Conservation (phyloP, 2,888 invertebrate species). For the Steinernema scapterisci region DNA sequence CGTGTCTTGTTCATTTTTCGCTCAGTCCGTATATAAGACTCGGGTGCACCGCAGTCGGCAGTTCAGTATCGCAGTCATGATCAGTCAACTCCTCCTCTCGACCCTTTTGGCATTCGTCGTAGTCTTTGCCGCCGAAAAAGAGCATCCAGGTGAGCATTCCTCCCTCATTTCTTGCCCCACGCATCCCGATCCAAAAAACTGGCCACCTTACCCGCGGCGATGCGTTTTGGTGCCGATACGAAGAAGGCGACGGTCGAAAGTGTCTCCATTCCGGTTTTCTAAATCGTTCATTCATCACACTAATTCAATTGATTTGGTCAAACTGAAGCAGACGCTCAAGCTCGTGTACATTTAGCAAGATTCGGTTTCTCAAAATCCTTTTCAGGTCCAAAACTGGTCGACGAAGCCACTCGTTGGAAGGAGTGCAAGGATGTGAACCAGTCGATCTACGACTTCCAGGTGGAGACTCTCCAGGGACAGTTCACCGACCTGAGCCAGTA, state of each 20-base stretch:
- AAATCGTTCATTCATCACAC: too few species aligned
- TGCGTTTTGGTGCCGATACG: too few species aligned
- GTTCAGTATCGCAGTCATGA: slow-evolving; percentile 30
- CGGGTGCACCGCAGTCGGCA: slow-evolving; percentile 30
- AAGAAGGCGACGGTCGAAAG: too few species aligned
- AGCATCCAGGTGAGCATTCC: slow-evolving; percentile 1
- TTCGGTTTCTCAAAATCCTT: slow-evolving; percentile 12
- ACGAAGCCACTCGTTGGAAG: slow-evolving; percentile 65
- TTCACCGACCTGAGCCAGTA: slow-evolving; percentile 65
- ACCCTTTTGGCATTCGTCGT: slow-evolving; percentile 26
- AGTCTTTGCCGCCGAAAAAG: slow-evolving; percentile 21
- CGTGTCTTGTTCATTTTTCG: slow-evolving; percentile 18
- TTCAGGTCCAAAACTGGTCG: slow-evolving; percentile 62
- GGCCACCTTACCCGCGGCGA: too few species aligned
- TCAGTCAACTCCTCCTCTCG: slow-evolving; percentile 15
- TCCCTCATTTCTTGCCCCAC: neutral
- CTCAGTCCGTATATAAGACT: slow-evolving; percentile 29
- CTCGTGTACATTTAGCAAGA: neutral
- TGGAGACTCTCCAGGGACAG: slow-evolving; percentile 65
- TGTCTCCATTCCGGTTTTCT: neutral
- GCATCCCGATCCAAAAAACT: too few species aligned
- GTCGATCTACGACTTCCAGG: slow-evolving; percentile 65
- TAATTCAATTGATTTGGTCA: neutral
- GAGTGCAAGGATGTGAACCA: slow-evolving; percentile 61
- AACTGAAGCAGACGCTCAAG: neutral